Evolutionary conservation across 2,797 vertebrate genomes (phyloP).

Genomic region (Sebastes nivosus): DNA sequence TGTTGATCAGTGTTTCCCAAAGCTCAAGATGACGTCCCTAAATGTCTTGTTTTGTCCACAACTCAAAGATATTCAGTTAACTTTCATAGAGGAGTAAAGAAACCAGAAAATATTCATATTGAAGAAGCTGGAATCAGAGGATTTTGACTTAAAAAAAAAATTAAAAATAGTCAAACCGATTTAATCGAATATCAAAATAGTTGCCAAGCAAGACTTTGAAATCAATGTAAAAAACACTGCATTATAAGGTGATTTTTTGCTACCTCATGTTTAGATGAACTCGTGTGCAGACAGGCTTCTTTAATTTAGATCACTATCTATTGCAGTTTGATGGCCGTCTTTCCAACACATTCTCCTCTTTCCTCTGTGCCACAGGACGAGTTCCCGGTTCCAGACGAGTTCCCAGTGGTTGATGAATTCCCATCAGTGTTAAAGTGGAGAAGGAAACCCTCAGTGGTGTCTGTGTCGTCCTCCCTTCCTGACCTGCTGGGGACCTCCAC

Average conservation of each 20-base stretch:
- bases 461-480: conserved; percentile 87
- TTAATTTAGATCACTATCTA: not conserved
- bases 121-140: no score
- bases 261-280: not conserved
- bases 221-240: not conserved
- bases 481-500: conserved; percentile 87
- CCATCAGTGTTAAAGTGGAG: conserved; percentile 90
- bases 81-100: no score
- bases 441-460: conserved; percentile 86
- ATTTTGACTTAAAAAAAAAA: no score
- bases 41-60: no score
- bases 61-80: no score
- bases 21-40: no score
- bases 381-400: conserved; percentile 84
- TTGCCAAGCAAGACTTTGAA: not conserved
- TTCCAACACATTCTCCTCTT: not conserved
- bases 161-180: no score
- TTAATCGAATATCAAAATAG: no score
- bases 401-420: conserved; percentile 84
- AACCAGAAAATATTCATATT: no score
- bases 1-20: no score
- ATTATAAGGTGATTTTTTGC: not conserved
- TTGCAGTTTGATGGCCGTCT: not conserved
- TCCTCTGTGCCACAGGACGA: conserved; percentile 69
- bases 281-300: not conserved